phyloP scores from a whole-genome alignment of 53 echinoderm and acorn worm genomes.

The Apostichopus leukothele region DNA sequence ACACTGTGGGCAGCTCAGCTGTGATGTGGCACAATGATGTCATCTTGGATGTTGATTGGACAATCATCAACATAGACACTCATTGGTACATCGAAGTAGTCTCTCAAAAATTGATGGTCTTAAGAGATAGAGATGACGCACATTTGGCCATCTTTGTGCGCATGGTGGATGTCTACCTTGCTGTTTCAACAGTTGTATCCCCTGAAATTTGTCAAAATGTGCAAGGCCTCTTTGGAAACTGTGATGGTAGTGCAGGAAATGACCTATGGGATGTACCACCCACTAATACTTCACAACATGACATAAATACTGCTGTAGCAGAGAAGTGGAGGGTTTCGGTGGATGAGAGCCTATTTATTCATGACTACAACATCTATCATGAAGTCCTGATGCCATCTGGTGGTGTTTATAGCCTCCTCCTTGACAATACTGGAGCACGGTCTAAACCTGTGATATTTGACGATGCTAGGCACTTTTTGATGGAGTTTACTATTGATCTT shows the following conservation, averaged over 20 bases:
- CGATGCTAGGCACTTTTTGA: neutral
- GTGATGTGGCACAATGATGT: constrained; percentile 69
- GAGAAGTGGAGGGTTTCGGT: constrained; percentile 64
- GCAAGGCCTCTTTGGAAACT: constrained; percentile 72
- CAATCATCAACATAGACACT: constrained; percentile 34
- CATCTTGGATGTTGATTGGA: constrained; percentile 30
- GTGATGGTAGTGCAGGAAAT: constrained; percentile 58
- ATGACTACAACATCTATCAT: constrained; percentile 48
- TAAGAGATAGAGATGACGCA: constrained; percentile 37
- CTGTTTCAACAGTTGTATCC: constrained; percentile 53
- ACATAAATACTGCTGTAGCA: constrained; percentile 56
- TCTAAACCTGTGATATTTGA: constrained; percentile 59
- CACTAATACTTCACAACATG: constrained; percentile 55
- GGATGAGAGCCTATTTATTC: constrained; percentile 64
- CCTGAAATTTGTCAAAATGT: constrained; percentile 47
- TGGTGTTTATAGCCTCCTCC: constrained; percentile 61
- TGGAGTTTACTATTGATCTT: constrained; percentile 74
- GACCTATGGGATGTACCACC: constrained; percentile 46
- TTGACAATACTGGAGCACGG: constrained; percentile 65
- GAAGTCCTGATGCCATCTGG: constrained; percentile 59
- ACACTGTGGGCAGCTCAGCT: constrained; percentile 41
- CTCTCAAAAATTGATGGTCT: constrained; percentile 21
- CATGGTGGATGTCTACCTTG: constrained; percentile 61
- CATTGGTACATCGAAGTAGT: constrained; percentile 63
- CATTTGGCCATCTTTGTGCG: constrained; percentile 56